These are phyloP conservation scores for Phania funesta DNA, from an alignment of 2,888 invertebrate genomes.

Conservation along the genomic window DNA sequence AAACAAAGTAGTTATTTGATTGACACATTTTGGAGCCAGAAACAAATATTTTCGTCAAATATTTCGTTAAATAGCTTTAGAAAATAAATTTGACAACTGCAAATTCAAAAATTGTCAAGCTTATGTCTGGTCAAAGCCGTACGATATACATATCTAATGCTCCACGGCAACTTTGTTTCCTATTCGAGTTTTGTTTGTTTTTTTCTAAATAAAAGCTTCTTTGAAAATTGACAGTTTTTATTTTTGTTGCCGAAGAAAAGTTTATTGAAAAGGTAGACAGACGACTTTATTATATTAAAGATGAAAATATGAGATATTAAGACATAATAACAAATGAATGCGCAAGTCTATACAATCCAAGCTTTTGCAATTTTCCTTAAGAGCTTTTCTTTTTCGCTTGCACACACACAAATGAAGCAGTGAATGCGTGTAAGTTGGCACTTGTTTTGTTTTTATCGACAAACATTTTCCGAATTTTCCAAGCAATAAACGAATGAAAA, in stretches of 20 bases:
- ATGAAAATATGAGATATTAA: not conserved
- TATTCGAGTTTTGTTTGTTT: no score
- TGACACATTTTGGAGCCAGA: no score
- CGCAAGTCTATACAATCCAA: slow-evolving; percentile 44
- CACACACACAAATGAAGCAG: not conserved
- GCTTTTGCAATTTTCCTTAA: slow-evolving; percentile 46
- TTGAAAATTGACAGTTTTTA: not conserved
- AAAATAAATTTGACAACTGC: no score
- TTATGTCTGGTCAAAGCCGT: no score
- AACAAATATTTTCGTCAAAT: no score
- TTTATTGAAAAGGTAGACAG: not conserved
- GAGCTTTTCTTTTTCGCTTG: slow-evolving; percentile 27
- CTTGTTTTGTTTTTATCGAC: slow-evolving; percentile 30
- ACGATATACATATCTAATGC: no score
- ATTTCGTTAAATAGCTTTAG: no score
- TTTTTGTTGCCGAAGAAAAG: not conserved
- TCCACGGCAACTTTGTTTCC: no score
- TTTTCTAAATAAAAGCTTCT: not conserved
- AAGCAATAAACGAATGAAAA: slow-evolving; percentile 44
- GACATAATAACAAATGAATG: not conserved
- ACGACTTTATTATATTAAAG: not conserved
- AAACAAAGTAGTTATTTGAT: no score
- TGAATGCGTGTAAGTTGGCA: slow-evolving; percentile 32
- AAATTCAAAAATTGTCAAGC: no score
- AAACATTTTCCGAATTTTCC: slow-evolving; percentile 60